Evolutionary conservation across 2,797 vertebrate species (phyloP).

Genomic region (Bryconaethiops microstoma): DNA sequence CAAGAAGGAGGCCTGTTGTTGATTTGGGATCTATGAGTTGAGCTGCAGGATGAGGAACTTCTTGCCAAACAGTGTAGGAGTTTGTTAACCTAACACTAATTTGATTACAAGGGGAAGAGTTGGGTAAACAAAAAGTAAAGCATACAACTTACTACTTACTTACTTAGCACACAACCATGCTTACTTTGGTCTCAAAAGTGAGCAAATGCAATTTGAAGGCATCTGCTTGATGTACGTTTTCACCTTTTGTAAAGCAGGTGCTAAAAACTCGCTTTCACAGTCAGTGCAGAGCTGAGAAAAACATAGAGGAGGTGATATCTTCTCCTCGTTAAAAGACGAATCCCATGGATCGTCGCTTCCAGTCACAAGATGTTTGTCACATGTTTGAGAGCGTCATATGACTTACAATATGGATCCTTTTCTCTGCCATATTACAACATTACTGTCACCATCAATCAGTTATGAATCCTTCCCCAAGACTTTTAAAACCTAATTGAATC

Average conservation of each 20-base stretch:
- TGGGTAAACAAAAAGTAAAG: background rate
- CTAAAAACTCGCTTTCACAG: background rate
- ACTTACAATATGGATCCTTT: background rate
- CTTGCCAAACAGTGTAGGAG: background rate
- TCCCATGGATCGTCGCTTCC: background rate
- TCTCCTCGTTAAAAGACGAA: background rate
- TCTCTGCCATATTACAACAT: background rate
- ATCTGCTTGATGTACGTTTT: background rate
- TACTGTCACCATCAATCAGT: background rate
- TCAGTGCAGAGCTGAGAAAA: background rate
- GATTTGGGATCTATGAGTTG: background rate
- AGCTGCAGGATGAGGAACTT: background rate
- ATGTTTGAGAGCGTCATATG: slow-evolving; percentile 18
- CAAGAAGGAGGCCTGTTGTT: background rate
- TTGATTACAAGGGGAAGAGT: background rate
- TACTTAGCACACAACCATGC: background rate
- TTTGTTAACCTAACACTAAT: background rate
- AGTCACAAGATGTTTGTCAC: slow-evolving; percentile 35
- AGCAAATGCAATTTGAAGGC: background rate
- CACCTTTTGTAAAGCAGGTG: background rate
- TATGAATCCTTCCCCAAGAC: background rate
- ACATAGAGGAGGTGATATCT: background rate
- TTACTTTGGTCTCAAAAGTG: background rate
- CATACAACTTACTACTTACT: background rate
- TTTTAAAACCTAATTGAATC: background rate